phyloP scores from a whole-genome alignment of 2,113 vertebrate genomes.

The Thermophis baileyi region DNA sequence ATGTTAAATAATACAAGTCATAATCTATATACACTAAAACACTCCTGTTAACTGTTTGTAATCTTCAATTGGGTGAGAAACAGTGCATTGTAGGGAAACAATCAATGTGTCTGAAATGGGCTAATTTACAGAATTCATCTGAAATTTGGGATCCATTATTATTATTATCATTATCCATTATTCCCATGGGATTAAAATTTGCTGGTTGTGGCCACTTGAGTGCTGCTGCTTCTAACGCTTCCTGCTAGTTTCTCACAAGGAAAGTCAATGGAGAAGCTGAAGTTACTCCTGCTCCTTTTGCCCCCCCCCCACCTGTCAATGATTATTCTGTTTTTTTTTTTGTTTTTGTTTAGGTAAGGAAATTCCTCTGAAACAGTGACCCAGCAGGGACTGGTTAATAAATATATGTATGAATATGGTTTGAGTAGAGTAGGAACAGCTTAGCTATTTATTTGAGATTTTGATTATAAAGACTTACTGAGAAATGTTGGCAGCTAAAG shows the following conservation, averaged over 20 bases:
- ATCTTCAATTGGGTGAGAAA: background rate
- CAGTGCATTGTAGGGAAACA: too few species aligned
- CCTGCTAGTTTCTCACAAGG: background rate
- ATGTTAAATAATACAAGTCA: background rate
- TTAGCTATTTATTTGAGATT: background rate
- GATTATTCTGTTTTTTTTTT: background rate
- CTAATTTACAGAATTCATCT: background rate
- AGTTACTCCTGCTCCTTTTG: background rate
- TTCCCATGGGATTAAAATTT: background rate
- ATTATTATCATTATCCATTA: background rate
- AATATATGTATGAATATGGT: background rate
- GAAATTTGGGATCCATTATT: background rate
- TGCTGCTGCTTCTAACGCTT: background rate
- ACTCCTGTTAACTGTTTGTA: background rate
- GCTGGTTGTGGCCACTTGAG: background rate
- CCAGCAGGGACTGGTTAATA: background rate
- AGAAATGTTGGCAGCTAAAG: background rate
- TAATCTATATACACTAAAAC: background rate
- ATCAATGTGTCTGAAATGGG: background rate
- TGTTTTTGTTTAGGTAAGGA: background rate
- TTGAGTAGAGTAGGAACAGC: background rate
- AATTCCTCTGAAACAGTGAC: background rate
- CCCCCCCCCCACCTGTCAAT: too few species aligned
- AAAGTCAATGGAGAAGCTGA: background rate
- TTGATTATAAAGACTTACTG: background rate